A percentile compares a stretch with the other conserved stretches of the same genome.
Evolutionary conservation across 1,140 invertebrate species (phyloP).

Genomic region (Fopius arisanus): DNA sequence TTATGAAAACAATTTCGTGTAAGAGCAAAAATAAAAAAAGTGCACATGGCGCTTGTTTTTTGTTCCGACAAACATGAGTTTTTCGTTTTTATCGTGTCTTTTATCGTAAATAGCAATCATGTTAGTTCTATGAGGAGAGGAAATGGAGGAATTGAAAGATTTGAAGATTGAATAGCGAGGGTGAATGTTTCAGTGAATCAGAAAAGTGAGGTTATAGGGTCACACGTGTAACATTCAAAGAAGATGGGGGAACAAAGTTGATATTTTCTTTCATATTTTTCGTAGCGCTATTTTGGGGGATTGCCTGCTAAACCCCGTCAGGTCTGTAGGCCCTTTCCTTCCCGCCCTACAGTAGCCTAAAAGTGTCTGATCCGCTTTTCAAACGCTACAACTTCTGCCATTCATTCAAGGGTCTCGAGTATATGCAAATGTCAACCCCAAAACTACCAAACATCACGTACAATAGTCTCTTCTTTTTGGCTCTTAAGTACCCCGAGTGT

Average conservation of each 20-base stretch:
- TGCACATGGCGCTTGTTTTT: too few relatives aligned
- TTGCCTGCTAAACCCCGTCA: conserved; percentile 28
- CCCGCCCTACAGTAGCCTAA: conserved; percentile 19
- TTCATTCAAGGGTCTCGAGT: background rate
- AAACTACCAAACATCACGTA: background rate
- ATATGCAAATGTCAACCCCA: background rate
- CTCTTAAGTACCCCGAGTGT: background rate
- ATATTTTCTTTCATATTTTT: conserved; percentile 4
- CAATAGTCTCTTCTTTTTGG: background rate
- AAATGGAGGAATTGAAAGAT: background rate
- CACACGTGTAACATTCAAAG: conserved; percentile 24
- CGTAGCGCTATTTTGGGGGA: background rate
- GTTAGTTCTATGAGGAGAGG: background rate
- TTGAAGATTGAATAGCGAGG: conserved; percentile 1
- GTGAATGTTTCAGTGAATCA: conserved; percentile 19
- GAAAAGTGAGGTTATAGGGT: conserved; percentile 19
- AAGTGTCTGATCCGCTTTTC: conserved; percentile 21
- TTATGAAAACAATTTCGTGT: too few relatives aligned
- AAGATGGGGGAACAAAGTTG: conserved; percentile 4
- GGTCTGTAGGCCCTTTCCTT: conserved; percentile 12
- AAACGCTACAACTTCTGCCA: conserved; percentile 4
- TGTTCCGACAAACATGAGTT: too few relatives aligned
- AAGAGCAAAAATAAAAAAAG: too few relatives aligned
- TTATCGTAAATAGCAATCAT: background rate
- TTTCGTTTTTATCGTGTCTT: too few relatives aligned